phyloP scores from a whole-genome alignment of 1,140 invertebrate genomes.

The Atta cephalotes region DNA sequence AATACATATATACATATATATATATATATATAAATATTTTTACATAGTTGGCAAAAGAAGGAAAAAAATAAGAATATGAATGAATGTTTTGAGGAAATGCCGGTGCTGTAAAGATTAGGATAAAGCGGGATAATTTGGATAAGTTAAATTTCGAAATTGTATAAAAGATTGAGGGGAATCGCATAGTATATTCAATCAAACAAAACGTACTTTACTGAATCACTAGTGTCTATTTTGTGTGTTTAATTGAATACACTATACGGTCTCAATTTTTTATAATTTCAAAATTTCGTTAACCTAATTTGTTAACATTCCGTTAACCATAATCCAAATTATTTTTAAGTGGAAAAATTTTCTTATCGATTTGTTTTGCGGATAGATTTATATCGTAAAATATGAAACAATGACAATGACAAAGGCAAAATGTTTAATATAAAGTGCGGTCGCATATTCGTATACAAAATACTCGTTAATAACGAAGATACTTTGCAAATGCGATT shows the following conservation, averaged over 20 bases:
- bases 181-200: too few relatives aligned
- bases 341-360: neutral
- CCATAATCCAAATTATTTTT: too few relatives aligned
- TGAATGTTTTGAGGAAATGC: too few relatives aligned
- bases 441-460: neutral
- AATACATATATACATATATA: neutral
- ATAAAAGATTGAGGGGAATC: too few relatives aligned
- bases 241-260: too few relatives aligned
- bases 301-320: too few relatives aligned
- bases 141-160: neutral
- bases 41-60: neutral
- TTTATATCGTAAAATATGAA: neutral
- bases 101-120: too few relatives aligned
- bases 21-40: neutral
- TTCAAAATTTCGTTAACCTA: too few relatives aligned
- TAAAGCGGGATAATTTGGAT: neutral
- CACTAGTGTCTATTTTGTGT: too few relatives aligned
- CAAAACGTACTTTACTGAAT: too few relatives aligned
- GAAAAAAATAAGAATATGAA: too few relatives aligned
- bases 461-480: neutral
- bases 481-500: neutral
- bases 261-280: too few relatives aligned
- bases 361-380: neutral
- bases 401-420: neutral
- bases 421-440: slow-evolving; percentile 1